Conservation (phyloP, 92 coral and sea anemone species). For the Epizoanthus scotinus region DNA sequence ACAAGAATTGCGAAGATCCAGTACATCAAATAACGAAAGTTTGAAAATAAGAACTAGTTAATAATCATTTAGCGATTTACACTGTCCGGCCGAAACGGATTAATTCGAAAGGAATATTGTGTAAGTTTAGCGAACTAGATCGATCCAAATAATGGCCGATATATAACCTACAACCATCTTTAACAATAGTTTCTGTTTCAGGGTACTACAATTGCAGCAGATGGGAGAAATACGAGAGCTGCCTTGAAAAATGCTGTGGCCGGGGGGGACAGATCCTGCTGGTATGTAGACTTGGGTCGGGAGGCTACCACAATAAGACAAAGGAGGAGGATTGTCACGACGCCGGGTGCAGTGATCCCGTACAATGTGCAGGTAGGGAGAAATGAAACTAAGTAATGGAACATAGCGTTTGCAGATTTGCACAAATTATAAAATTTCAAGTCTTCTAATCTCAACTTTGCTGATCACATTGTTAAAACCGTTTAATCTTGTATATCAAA, state of each 20-base stretch:
- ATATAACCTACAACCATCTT: not conserved
- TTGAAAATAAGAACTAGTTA: too few relatives aligned
- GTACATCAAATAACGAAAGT: too few relatives aligned
- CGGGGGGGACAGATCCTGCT: not conserved
- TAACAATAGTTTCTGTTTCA: not conserved
- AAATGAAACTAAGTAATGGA: not conserved
- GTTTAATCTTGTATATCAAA: too few relatives aligned
- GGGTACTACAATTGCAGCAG: conserved; percentile 12
- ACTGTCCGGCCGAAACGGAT: too few relatives aligned
- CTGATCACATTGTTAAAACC: too few relatives aligned
- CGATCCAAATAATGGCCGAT: too few relatives aligned
- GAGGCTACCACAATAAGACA: conserved; percentile 18
- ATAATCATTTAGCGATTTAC: too few relatives aligned
- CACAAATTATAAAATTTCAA: not conserved
- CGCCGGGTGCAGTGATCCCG: conserved; percentile 31
- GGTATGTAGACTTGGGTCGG: conserved; percentile 11
- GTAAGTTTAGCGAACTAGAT: too few relatives aligned
- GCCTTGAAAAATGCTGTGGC: conserved; percentile 12
- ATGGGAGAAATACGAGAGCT: conserved; percentile 14
- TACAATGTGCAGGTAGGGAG: conserved; percentile 24
- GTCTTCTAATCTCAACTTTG: too few relatives aligned
- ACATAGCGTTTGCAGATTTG: not conserved
- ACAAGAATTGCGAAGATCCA: too few relatives aligned
- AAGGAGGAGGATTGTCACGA: not conserved
- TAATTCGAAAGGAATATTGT: too few relatives aligned